A percentile compares a stretch with the other conserved stretches of the same genome.
phyloP scores from a whole-genome alignment of 1,140 invertebrate genomes.

The Onthophagus taurus region DNA sequence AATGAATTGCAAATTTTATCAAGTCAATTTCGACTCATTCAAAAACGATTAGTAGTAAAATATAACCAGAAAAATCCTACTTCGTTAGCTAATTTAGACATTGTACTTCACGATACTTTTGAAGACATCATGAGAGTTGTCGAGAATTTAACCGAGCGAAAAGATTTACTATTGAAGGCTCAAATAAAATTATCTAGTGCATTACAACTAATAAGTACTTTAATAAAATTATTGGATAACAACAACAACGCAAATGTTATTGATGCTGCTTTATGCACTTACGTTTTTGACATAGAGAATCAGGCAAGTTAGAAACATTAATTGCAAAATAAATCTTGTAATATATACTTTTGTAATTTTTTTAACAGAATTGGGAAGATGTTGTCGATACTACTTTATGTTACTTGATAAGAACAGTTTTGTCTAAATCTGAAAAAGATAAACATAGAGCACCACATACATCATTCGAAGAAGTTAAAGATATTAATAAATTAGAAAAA shows the following conservation, averaged over 20 bases:
- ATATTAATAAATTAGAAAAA: constrained; percentile 49
- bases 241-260: constrained; percentile 24
- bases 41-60: constrained; percentile 61
- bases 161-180: constrained; percentile 29
- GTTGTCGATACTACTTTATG: constrained; percentile 43
- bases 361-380: constrained; percentile 51
- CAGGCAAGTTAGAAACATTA: constrained; percentile 27
- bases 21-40: constrained; percentile 60
- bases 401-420: constrained; percentile 43
- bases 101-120: constrained; percentile 61
- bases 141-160: constrained; percentile 39
- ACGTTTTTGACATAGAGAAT: constrained; percentile 30
- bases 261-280: constrained; percentile 25
- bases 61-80: constrained; percentile 68
- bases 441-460: constrained; percentile 36
- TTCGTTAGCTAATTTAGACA: constrained; percentile 59
- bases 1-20: constrained; percentile 51
- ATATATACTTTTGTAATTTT: constrained; percentile 11
- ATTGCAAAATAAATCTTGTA: not conserved
- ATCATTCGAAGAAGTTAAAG: constrained; percentile 40
- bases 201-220: constrained; percentile 27
- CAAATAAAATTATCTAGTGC: constrained; percentile 28
- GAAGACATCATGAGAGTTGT: constrained; percentile 46
- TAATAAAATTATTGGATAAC: constrained; percentile 32
- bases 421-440: constrained; percentile 43